Evolutionary conservation across 2,797 vertebrate genomes (phyloP).

Genomic region (Phoxinus dragarum): DNA sequence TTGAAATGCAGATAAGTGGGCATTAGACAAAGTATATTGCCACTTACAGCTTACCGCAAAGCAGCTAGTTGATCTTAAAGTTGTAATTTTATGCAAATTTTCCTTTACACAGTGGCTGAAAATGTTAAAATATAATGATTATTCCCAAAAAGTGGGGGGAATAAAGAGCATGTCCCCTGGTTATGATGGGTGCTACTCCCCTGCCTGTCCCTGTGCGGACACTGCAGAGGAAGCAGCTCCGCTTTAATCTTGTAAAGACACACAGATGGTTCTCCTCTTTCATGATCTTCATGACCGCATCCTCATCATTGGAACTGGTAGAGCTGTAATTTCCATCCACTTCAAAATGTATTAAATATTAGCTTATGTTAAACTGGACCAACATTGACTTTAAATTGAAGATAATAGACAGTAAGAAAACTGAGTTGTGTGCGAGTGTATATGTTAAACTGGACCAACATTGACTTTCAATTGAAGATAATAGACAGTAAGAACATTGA

Average conservation of each 20-base stretch:
- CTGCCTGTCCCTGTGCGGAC: not conserved
- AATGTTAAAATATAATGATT: not conserved
- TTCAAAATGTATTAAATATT: conserved; percentile 30
- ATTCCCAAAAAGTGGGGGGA: not conserved
- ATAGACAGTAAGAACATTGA: conserved; percentile 9
- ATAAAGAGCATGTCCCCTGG: not conserved
- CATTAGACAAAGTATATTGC: too few species aligned
- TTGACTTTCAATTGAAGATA: conserved; percentile 5
- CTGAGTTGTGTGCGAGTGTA: conserved; percentile 2
- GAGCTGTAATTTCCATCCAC: conserved; percentile 26
- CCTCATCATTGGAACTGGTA: conserved; percentile 1
- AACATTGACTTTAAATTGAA: conserved; percentile 6
- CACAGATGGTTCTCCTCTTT: conserved; percentile 16
- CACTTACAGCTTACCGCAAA: not conserved
- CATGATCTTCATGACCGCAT: conserved; percentile 27
- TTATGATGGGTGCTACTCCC: not conserved
- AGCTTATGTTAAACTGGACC: conserved; percentile 22
- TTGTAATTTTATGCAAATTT: not conserved
- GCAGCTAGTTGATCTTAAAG: not conserved
- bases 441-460: conserved; percentile 15
- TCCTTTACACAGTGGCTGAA: not conserved
- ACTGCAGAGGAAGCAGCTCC: not conserved
- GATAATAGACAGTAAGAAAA: conserved; percentile 13
- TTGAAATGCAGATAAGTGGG: not conserved
- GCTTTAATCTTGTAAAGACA: conserved; percentile 26